phyloP scores from a whole-genome alignment of 2,797 vertebrate species.

The Sebastes cheni region DNA sequence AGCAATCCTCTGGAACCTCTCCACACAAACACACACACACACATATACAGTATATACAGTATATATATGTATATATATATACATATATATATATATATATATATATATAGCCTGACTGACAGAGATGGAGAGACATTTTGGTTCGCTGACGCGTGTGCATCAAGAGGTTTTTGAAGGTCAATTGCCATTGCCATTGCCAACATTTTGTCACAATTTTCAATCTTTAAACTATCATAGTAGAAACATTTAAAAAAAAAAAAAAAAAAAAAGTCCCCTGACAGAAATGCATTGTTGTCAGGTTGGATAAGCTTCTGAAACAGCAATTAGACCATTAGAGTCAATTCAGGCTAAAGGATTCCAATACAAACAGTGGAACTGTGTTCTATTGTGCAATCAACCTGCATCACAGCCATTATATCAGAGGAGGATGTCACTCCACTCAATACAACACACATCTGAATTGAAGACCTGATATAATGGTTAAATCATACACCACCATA shows the following conservation, averaged over 20 bases:
- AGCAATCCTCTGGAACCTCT: constrained; percentile 9
- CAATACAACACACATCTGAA: not conserved
- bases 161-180: constrained; percentile 39
- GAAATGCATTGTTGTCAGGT: not conserved
- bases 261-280: not conserved
- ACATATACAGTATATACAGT: not conserved
- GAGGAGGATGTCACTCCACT: constrained; percentile 2
- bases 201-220: not conserved
- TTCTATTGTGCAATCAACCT: constrained; percentile 14
- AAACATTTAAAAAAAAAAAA: not conserved
- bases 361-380: not conserved
- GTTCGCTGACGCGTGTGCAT: not conserved
- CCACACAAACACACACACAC: not conserved
- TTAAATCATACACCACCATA: not conserved
- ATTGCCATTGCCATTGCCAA: rapidly evolving
- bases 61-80: constrained; percentile 2
- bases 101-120: constrained; percentile 6
- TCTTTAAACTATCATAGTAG: not conserved
- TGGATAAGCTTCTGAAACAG: not conserved
- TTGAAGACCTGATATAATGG: not conserved
- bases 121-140: constrained; percentile 15
- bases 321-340: not conserved
- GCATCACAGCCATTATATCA: constrained; percentile 19
- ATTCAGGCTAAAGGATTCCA: not conserved
- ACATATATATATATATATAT: not conserved